Base-by-base conservation (phyloP, 2,888 invertebrate genomes). In the Sarcophaga subvicina region DNA sequence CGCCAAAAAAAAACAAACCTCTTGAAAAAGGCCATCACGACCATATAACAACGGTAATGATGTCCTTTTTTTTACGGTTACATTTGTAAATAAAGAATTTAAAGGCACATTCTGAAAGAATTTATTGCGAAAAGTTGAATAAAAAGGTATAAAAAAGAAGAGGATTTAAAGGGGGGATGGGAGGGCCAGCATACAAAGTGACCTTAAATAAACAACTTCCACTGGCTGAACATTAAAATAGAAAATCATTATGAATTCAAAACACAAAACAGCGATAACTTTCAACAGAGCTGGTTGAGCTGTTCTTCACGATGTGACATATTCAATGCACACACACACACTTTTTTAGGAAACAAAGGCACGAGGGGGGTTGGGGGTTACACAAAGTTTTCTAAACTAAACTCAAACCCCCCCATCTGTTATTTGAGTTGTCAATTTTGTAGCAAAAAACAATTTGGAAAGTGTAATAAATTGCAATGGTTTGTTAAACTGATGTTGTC, bases 391-490 rank as follows among this genome's bases (percentile, higher is more conserved):
- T 67, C 59, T n/a, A 69, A 76, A 69, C 67, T 63, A 49, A 62
- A 11, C 73, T 2, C 10, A 64, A 14, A 37, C 67, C 25, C 62
- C 54, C 25, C 54, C 12, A 0, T 10, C 10, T 37, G 37, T 8
- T 10, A 37, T 37, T 37, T 37, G 37, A 37, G 37, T 37, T 37
- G 25, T 22, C 14, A 47, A n/a, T 22, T 75, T 70, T 22, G 14
- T n/a, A 20, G 11, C 49, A n/a, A 37, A 69, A 22, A 45, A 47
- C 22, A 47, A 25, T 27, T 60, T 47, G 71, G 76, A 84, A 78
- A 70, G 84, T 85, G 82, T 86, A 87, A 89, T 87, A 85, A 89
- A 89, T 88, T 84, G 88, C 70, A 83, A 86, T 80, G 86, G 79
- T 85, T 86, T 88, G 88, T 86, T 81, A 60, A 86, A 88, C 67